Evolutionary conservation across 2,888 invertebrate species (phyloP).

Genomic region (Asteroscopus sphinx): DNA sequence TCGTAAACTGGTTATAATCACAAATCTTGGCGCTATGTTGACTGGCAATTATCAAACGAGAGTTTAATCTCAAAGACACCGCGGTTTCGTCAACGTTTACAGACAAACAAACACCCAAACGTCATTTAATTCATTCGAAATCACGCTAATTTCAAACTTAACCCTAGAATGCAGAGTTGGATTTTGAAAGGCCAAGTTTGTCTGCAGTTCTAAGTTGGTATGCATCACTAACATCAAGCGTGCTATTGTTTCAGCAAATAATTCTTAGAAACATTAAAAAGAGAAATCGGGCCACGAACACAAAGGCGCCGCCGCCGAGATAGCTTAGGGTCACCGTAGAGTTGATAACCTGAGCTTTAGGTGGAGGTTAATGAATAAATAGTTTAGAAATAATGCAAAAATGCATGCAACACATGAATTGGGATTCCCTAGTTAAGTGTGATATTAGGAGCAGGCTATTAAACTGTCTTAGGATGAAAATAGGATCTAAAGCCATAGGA

Average conservation of each 20-base stretch:
- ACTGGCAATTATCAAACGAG: slow-evolving; percentile 82
- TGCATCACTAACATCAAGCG: slow-evolving; percentile 76
- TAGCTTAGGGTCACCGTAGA: slow-evolving; percentile 68
- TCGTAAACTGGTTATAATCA: slow-evolving; percentile 71
- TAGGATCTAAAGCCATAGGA: too few relatives aligned
- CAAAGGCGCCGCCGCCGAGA: slow-evolving; percentile 75
- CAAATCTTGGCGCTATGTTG: slow-evolving; percentile 83
- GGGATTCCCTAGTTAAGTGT: background rate
- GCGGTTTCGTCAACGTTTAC: slow-evolving; percentile 82
- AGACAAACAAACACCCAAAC: slow-evolving; percentile 65
- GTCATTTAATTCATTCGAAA: slow-evolving; percentile 33
- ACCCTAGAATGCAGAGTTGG: slow-evolving; percentile 7
- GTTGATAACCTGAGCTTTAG: slow-evolving; percentile 59
- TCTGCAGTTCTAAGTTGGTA: slow-evolving; percentile 56
- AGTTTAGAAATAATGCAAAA: slow-evolving; percentile 22
- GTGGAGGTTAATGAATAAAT: slow-evolving; percentile 42
- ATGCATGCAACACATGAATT: background rate
- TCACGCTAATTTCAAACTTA: slow-evolving; percentile 61
- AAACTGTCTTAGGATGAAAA: too few relatives aligned
- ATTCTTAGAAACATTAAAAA: slow-evolving; percentile 82
- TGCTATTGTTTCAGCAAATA: slow-evolving; percentile 88
- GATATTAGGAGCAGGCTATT: too few relatives aligned
- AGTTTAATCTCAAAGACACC: slow-evolving; percentile 86
- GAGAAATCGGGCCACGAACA: slow-evolving; percentile 81
- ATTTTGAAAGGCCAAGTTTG: slow-evolving; percentile 1